phyloP scores from a whole-genome alignment of 2,113 vertebrate species.

The Alethe castanea region DNA sequence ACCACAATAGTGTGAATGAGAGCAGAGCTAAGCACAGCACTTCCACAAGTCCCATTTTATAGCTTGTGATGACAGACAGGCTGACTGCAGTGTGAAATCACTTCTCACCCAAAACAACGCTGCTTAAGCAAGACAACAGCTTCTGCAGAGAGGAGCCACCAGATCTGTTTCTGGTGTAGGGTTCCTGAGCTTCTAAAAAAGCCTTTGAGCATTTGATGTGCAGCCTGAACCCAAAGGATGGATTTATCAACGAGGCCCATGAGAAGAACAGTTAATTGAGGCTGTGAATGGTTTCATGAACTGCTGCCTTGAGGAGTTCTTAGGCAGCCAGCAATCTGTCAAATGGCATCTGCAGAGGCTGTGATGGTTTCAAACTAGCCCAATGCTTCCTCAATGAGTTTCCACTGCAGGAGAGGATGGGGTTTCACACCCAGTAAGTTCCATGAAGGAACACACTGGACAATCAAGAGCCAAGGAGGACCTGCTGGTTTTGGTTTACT shows the following conservation, averaged over 20 bases:
- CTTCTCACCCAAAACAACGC: not conserved
- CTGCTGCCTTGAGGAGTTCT: not conserved
- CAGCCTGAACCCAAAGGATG: not conserved
- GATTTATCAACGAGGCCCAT: fast-evolving
- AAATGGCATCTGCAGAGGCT: not conserved
- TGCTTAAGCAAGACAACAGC: not conserved
- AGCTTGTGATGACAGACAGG: not conserved
- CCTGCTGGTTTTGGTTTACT: not conserved
- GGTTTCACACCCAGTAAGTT: not conserved
- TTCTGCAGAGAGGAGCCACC: not conserved
- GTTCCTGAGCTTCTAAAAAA: not conserved
- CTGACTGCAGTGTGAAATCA: not conserved
- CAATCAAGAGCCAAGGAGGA: not conserved
- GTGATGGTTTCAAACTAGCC: not conserved
- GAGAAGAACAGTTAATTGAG: not conserved
- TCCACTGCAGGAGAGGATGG: not conserved
- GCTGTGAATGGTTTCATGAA: not conserved
- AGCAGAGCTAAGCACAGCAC: not conserved
- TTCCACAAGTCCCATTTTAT: not conserved
- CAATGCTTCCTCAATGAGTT: not conserved
- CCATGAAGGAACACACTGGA: not conserved
- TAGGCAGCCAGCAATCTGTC: not conserved
- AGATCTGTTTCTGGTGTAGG: not conserved
- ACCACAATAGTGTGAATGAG: not conserved
- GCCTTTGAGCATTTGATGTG: not conserved